These are phyloP conservation scores for Thamnophis elegans DNA, from an alignment of 2,797 vertebrate genomes.

Conservation along the genomic window DNA sequence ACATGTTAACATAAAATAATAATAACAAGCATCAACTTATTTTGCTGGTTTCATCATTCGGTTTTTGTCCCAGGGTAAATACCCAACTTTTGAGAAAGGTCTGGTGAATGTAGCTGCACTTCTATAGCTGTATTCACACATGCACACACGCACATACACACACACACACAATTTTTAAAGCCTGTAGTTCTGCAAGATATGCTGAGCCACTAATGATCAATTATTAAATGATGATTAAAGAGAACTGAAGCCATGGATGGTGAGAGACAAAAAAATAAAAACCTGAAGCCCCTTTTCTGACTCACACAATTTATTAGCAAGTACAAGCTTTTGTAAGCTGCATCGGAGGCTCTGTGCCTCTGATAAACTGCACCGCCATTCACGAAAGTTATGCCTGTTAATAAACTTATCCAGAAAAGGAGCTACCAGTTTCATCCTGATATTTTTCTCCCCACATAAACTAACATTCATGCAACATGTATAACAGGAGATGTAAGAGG, in stretches of 20 bases:
- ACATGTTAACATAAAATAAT: neutral
- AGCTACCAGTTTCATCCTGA: neutral
- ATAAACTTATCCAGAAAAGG: neutral
- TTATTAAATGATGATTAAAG: neutral
- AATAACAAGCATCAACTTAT: neutral
- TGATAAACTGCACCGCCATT: neutral
- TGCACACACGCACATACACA: too few species aligned
- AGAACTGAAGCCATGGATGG: neutral
- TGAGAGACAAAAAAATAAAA: neutral
- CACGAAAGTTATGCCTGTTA: neutral
- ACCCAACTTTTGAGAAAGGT: neutral
- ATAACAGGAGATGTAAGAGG: neutral
- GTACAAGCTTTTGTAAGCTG: neutral
- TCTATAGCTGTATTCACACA: neutral
- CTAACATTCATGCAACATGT: neutral
- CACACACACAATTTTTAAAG: neutral
- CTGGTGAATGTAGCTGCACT: neutral
- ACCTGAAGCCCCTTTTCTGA: neutral
- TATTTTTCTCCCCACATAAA: fast-evolving
- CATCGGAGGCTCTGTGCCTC: neutral
- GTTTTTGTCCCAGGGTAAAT: neutral
- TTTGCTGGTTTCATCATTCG: neutral
- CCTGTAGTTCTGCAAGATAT: neutral
- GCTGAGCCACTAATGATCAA: neutral
- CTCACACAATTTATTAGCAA: neutral